Conservation (phyloP, 2,797 vertebrate genomes). For the Danio tinwini region DNA sequence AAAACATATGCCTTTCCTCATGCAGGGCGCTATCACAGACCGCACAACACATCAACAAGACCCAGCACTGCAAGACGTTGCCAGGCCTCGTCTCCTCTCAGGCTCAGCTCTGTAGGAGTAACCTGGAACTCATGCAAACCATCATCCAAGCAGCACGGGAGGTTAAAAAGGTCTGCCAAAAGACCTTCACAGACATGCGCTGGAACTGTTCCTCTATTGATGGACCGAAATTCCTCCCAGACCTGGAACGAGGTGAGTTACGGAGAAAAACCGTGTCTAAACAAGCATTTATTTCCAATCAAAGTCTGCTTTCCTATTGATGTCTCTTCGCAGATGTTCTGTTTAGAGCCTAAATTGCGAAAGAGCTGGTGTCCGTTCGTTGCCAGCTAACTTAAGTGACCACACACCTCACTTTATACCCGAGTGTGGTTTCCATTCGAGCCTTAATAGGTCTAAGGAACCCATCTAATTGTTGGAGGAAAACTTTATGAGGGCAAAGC, state of each 20-base stretch:
- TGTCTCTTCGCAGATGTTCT: constrained; percentile 18
- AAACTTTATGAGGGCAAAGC: constrained; percentile 47
- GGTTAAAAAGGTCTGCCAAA: constrained; percentile 94
- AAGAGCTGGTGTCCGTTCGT: not conserved
- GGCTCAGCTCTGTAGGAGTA: constrained; percentile 95
- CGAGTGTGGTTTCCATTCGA: constrained; percentile 39
- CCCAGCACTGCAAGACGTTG: constrained; percentile 94
- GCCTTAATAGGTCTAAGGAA: constrained; percentile 31
- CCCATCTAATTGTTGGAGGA: constrained; percentile 45
- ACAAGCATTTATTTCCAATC: constrained; percentile 13
- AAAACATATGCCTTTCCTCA: constrained; percentile 21
- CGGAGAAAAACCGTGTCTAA: constrained; percentile 15
- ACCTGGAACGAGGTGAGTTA: constrained; percentile 92
- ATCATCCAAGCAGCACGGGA: constrained; percentile 91
- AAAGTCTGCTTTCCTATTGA: constrained; percentile 4
- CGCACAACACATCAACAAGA: constrained; percentile 91
- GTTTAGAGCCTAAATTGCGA: constrained; percentile 2
- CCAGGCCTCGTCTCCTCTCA: constrained; percentile 94
- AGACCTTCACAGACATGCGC: constrained; percentile 94
- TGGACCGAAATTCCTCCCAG: constrained; percentile 88
- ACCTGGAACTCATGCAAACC: constrained; percentile 97
- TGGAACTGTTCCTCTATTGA: constrained; percentile 99
- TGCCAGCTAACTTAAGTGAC: constrained; percentile 23
- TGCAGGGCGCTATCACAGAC: constrained; percentile 89
- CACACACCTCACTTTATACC: constrained; percentile 24